Base-by-base conservation (phyloP, 2,113 vertebrate genomes). In the Brachyhypopomus gauderio region DNA sequence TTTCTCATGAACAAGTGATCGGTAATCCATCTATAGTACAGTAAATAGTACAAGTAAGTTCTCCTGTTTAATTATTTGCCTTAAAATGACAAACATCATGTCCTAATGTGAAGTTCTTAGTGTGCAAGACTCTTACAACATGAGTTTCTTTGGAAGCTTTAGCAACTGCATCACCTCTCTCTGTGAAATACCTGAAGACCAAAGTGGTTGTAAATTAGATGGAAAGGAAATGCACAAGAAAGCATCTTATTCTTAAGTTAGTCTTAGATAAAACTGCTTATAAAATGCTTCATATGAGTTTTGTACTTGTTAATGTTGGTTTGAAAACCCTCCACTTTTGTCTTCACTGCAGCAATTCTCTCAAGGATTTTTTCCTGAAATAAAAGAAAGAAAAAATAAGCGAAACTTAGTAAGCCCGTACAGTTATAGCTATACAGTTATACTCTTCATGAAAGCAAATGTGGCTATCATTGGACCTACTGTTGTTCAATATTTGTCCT, bases 131-230 rank as follows among this genome's bases (percentile, higher is more conserved):
- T 36, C 94, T 94, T 66, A 96, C 96, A 92, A 97, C 96, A 27
- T 97, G 95, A 3, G 93, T 96, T 0, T 96, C 95, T 90, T 97
- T 97, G 71, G 96, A 97, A 3, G 96, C 96, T 91, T 97, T 97
- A 30, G 92, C 95, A 0, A 97, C 95, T 7, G 95, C 94, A 6
- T 97, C 96, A 22, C 96, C 96, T 12, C 96, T 92, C 86, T 97
- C 96, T 25, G 89, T 90, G 77, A 93, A 94, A 86, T 95, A 95
- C 79, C 94, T 95, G 81, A 52, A 74, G 67, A 5, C 12, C 45
- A n/a, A 23, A 48, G 5, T 59, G 12, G 12, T 12, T 52, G 45
- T 12, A 52, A 52, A 52, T 52, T 52, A 52, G 45, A 52, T 52
- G 45, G 45, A 52, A 52, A 52, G 1, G 12, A 14, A 52, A 52